Base-by-base conservation (phyloP, 2,797 vertebrate genomes). In the Enteromius thamalakanensis region DNA sequence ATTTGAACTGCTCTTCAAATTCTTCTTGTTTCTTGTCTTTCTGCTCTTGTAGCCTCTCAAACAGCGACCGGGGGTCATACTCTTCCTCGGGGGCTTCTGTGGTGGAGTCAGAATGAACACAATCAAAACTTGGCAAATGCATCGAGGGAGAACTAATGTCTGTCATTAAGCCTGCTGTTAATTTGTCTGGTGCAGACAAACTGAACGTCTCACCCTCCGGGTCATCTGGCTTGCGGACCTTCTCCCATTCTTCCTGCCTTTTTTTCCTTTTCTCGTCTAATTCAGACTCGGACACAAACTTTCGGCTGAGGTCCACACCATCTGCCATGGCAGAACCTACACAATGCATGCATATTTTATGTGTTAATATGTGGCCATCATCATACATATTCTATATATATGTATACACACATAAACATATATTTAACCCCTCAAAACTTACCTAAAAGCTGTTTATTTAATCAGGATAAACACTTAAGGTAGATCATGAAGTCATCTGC, bases 11-110 rank as follows among this genome's bases (percentile, higher is more conserved):
- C 88, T 99, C 98, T 86, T 99, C 98, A 88, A 92, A 99, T 34
- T 99, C 98, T 88, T 97, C 96, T 88, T 99, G 98, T 85, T 99
- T 99, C 91, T 97, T 98, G 81, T 99, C 97, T 80, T 97, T 98
- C 92, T 99, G 97, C 32, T 99, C 97, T 91, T 99, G 97, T 11
- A 99, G 96, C 26, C 95, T 95, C 85, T 99, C 98, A 58, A 92
- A 99, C 3, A 99, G 92, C 0, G 97, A 97, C 0, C 97, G 96
- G 1, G 96, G 87, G 90, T 99, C 98, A 51, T 98, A 97, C 0
- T 91, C 96, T 89, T 98, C 97, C 92, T 99, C 98, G 1, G 98
- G 98, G 67, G 92, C 98, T 90, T 98, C 98, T 99, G 91, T 70
- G 78, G 67, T 8, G 0, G 82, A 55, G 75, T 34, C 87, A 42